Percentiles rank a stretch among this genome's conserved stretches.
Conservation (phyloP, 2,888 invertebrate genomes). For the Strigamia maritima region DNA sequence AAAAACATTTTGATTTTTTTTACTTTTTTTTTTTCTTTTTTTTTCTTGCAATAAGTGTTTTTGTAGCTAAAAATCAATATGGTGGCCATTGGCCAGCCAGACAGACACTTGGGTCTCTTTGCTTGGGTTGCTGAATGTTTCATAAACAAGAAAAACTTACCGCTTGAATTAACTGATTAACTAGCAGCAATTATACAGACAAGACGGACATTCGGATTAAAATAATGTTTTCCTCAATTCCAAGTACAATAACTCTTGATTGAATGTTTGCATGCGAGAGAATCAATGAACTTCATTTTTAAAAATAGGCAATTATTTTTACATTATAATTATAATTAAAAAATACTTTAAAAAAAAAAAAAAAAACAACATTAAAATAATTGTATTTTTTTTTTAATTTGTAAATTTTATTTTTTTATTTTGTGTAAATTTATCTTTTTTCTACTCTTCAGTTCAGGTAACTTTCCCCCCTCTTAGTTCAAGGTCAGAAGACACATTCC, state of each 20-base stretch:
- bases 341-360: too few species aligned
- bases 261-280: slow-evolving; percentile 30
- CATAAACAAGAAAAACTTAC: neutral
- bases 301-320: neutral
- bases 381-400: neutral
- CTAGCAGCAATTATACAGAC: neutral
- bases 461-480: neutral
- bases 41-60: neutral
- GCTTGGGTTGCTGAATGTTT: neutral
- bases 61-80: slow-evolving; percentile 15
- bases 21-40: too few species aligned
- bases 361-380: neutral
- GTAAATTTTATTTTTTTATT: neutral
- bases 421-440: too few species aligned
- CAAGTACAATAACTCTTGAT: neutral
- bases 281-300: neutral
- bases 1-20: neutral
- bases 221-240: slow-evolving; percentile 10
- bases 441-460: neutral
- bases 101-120: neutral
- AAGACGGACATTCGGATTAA: neutral
- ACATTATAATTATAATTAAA: neutral
- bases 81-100: slow-evolving; percentile 12
- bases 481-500: slow-evolving; percentile 5
- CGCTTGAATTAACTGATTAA: slow-evolving; percentile 9